Evolutionary conservation across 1,140 invertebrate species (phyloP), one percentile per base, ranked within the genome.

Genomic region (Anthonomus grandis): DNA sequence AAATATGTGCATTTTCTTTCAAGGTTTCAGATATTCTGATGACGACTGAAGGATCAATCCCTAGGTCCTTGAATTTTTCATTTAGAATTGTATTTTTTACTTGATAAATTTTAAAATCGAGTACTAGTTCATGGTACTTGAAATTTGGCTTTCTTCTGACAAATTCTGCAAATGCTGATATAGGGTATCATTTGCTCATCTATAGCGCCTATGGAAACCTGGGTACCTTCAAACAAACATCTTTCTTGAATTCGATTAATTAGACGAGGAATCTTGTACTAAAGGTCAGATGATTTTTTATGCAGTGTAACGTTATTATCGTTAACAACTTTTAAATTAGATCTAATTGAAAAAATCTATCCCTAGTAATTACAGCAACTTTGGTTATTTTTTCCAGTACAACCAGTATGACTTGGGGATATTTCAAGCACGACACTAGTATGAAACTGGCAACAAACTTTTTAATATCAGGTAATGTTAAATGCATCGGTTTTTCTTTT

Each of bases 351-450:
- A 51, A 57, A 50, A 51, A 60, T 46, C 58, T 49, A 47, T 57
- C 49, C 34, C 46, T 17, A 27, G 48, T 52, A 53, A 61, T 63
- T 19, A 2, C 37, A 48, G 17, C 25, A 21, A 37, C 49, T 6
- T 39, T 39, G 10, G n/a, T 5, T n/a, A 38, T 22, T 38, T 9
- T 39, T 37, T 41, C 13, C 41, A 18, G 49, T 51, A 4, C 18
- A 18, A 18, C 19, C 1, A 12, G 60, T 63, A 41, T 39, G 13
- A 60, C 55, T 27, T 57, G 23, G 23, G 47, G 53, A 38, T 49
- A 61, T 57, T 64, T 53, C 36, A 63, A 39, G 27, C 53, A 60
- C n/a, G 58, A 63, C 53, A 64, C 58, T 2, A 61, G 45, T 37
- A 50, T 23, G 10, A 38, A 48, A 19, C 60, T 53, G 12, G 34